Base-by-base conservation (phyloP, 2,113 vertebrate species). In the Labeo rohita region DNA sequence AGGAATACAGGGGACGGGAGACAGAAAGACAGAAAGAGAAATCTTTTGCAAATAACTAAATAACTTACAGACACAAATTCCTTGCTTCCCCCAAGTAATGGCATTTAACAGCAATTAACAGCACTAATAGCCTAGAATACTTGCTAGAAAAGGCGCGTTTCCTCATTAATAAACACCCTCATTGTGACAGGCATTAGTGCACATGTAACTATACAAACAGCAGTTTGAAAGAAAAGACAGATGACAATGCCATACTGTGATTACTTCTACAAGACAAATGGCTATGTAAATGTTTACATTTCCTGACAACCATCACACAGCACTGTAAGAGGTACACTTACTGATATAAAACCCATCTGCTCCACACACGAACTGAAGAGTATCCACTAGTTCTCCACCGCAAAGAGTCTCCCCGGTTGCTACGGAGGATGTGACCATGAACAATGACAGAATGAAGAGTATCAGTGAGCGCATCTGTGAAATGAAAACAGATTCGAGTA, bases 311-410 rank as follows among this genome's bases (percentile, higher is more conserved):
- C 21, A 28, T 47, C 15, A 49, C 16, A 54, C 59, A 68, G 10
- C 23, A 80, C 43, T 81, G 36, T 63, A 70, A 86, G 74, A 52
- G 43, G 15, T 39, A 84, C 78, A 96, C 96, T 96, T 95, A 97
- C 96, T 96, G 94, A 97, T 96, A 87, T 97, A 96, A 90, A 97
- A 97, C 87, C 96, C 96, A 88, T 95, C 93, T 92, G 96, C 95
- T 89, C 95, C 95, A 3, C 96, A 97, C 89, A 97, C 96, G 0
- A 97, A 97, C 92, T 97, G 96, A 87, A 97, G 95, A 6, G 96
- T 96, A 92, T 97, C 96, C 89, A 97, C 96, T 90, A 97, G 94
- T 91, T 97, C 96, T 87, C 96, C 96, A 2, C 96, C 96, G 0
- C 96, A 97, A 54, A 97, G 94, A 18, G 96, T 97, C 94, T 97